Percentiles rank a stretch among this genome's conserved stretches.
These are phyloP conservation scores for Drosophila kanekoi DNA, from an alignment of 2,888 invertebrate genomes.

Conservation along the genomic window DNA sequence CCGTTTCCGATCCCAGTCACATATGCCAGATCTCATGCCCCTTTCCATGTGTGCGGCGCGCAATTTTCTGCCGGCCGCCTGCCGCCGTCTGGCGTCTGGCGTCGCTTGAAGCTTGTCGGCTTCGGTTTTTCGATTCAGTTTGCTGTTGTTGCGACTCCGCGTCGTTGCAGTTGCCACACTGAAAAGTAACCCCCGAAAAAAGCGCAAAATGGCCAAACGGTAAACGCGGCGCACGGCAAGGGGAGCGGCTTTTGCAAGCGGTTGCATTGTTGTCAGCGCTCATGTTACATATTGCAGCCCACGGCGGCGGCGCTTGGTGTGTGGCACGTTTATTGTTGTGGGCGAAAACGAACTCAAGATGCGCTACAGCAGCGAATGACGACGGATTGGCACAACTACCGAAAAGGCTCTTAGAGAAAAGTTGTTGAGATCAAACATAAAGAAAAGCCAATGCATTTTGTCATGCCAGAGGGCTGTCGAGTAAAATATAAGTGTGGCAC, in stretches of 20 bases:
- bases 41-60: constrained; percentile 25
- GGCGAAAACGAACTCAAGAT: constrained; percentile 52
- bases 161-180: constrained; percentile 21
- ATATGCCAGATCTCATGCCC: constrained; percentile 20
- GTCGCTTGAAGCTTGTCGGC: constrained; percentile 35
- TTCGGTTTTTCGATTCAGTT: constrained; percentile 19
- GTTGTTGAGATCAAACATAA: neutral
- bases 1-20: neutral
- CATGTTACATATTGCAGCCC: constrained; percentile 62
- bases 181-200: constrained; percentile 60
- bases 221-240: constrained; percentile 30
- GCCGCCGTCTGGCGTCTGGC: constrained; percentile 33
- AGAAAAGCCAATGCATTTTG: constrained; percentile 2
- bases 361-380: constrained; percentile 43
- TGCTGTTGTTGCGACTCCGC: constrained; percentile 25
- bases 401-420: too few species aligned
- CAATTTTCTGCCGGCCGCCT: constrained; percentile 67
- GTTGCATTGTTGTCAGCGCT: constrained; percentile 77
- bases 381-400: neutral
- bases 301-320: constrained; percentile 62
- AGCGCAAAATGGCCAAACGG: constrained; percentile 68
- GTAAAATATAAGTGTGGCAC: constrained; percentile 13
- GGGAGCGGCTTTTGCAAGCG: constrained; percentile 24
- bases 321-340: constrained; percentile 52
- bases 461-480: neutral